Base-by-base conservation (phyloP, 2,113 vertebrate species). In the Harpagus bidentatus region DNA sequence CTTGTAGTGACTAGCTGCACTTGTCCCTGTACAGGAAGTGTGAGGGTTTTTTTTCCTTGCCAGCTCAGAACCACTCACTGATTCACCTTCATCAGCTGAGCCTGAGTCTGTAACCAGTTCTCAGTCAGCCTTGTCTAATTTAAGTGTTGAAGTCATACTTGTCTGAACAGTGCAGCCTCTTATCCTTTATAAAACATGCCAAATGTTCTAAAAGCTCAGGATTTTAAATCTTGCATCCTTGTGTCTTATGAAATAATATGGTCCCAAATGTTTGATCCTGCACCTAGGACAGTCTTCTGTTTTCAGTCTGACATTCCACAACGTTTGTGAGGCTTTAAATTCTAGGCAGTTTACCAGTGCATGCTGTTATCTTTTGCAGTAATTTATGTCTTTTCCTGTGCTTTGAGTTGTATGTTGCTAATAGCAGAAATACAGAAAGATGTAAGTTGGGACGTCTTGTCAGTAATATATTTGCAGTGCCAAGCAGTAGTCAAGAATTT, bases 11-110 rank as follows among this genome's bases (percentile, higher is more conserved):
- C 50, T 79, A 26, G 91, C 91, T 84, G 95, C 70, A 80, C 62
- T 91, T 93, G 85, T 95, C 78, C 67, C 32, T 16, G 34, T 26
- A 58, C 90, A 93, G 96, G 97, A 97, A 97, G 62, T 18, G 40
- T 70, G 89, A 85, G 94, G 94, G 73, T 32, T 74, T 91, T 34
- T 92, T 91, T 92, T 87, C 80, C 63, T 69, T 94, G 96, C 96
- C 97, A 93, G 94, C 97, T 94, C 93, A 94, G 73, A 90, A 84
- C 91, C 85, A 76, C 82, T 86, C 25, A 42, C 79, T 97, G 97
- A 96, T 90, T 97, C 96, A 97, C 86, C 89, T 94, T 82, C 77
- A 25, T 96, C 97, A 97, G 97, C 96, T 97, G 97, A 97, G 88
- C 69, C 72, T 94, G 92, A 83, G 47, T 96, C 81, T 71, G 77